Percentiles rank a stretch among this genome's conserved stretches.
phyloP scores from a whole-genome alignment of 2,797 vertebrate genomes.

The Epinephelus coioides region DNA sequence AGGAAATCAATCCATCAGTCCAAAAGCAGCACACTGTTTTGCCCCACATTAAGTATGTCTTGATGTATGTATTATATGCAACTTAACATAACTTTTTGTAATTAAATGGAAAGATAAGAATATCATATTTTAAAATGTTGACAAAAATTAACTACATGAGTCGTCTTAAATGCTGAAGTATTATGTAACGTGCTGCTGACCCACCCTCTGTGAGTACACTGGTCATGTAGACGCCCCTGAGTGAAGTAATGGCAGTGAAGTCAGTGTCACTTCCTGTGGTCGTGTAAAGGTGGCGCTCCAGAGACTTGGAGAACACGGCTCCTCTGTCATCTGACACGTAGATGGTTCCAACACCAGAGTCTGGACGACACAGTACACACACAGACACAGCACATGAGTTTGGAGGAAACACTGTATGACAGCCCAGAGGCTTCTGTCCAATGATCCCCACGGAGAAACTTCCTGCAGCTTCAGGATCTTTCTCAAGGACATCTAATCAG shows the following conservation, averaged over 20 bases:
- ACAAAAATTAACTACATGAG: not conserved
- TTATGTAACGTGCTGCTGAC: conserved; percentile 33
- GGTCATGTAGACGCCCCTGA: conserved; percentile 93
- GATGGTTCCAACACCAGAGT: conserved; percentile 92
- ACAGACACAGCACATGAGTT: not conserved
- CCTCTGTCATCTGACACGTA: conserved; percentile 95
- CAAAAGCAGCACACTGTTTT: too few relatives aligned
- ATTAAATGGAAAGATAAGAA: not conserved
- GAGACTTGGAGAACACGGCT: conserved; percentile 93
- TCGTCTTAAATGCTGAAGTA: not conserved
- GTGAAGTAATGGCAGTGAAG: conserved; percentile 92
- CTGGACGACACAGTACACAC: conserved; percentile 73
- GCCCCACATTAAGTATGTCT: too few relatives aligned
- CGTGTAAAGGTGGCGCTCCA: conserved; percentile 94
- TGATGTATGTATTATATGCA: too few relatives aligned
- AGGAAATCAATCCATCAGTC: too few relatives aligned
- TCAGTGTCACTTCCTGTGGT: conserved; percentile 93
- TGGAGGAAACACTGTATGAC: not conserved
- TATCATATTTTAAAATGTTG: not conserved
- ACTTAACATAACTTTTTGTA: not conserved
- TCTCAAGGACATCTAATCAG: conserved; percentile 6
- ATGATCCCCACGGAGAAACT: conserved; percentile 2
- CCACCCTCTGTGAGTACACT: conserved; percentile 91
- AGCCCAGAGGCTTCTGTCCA: not conserved
- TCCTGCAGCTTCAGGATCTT: not conserved